Evolutionary conservation across 2,888 invertebrate genomes (phyloP).

Genomic region (Mechanitis messenoides): DNA sequence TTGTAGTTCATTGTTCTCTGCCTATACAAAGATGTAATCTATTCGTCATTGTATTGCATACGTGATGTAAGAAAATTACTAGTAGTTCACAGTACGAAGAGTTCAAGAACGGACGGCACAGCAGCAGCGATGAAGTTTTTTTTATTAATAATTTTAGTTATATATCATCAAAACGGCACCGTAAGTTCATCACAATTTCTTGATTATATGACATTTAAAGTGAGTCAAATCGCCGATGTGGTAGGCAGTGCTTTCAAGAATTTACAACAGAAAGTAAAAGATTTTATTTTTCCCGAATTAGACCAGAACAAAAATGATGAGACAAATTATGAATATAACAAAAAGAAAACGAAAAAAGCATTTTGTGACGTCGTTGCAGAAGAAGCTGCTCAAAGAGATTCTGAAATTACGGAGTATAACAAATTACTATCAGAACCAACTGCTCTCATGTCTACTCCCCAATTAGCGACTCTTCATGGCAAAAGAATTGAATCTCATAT

Average conservation of each 20-base stretch:
- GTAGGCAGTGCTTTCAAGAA: slow-evolving; percentile 32
- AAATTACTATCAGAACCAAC: slow-evolving; percentile 39
- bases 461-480: slow-evolving; percentile 50
- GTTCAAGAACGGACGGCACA: slow-evolving; percentile 16
- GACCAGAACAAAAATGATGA: slow-evolving; percentile 1
- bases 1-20: slow-evolving; percentile 25
- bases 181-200: slow-evolving; percentile 33
- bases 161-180: slow-evolving; percentile 18
- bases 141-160: slow-evolving; percentile 20
- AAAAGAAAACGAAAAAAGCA: slow-evolving; percentile 28
- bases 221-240: slow-evolving; percentile 33
- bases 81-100: slow-evolving; percentile 21
- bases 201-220: slow-evolving; percentile 33
- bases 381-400: slow-evolving; percentile 29
- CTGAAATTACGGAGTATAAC: slow-evolving; percentile 30
- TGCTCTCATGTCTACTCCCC: slow-evolving; percentile 45
- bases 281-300: slow-evolving; percentile 26
- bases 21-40: slow-evolving; percentile 17
- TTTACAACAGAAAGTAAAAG: slow-evolving; percentile 31
- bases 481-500: slow-evolving; percentile 49
- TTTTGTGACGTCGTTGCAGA: slow-evolving; percentile 37
- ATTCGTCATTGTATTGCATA: slow-evolving; percentile 8
- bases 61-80: slow-evolving; percentile 15
- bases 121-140: slow-evolving; percentile 23
- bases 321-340: slow-evolving; percentile 1